Conservation (phyloP, 2,797 vertebrate species). For the Hylomyscus alleni region DNA sequence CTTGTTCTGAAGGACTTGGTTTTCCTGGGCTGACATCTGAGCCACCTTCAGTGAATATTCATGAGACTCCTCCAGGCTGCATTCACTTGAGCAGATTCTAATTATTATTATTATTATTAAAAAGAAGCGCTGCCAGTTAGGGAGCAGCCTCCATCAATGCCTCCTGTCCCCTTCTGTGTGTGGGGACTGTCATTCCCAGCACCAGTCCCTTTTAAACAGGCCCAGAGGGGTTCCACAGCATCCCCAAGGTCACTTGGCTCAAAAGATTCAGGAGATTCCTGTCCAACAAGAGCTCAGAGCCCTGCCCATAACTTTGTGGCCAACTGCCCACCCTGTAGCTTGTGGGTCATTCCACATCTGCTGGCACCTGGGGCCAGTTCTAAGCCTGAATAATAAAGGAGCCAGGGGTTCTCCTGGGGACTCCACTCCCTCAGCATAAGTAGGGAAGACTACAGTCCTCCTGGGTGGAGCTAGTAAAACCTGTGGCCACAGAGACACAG, state of each 20-base stretch:
- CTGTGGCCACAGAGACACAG: rapidly evolving
- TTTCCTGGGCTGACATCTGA: background rate
- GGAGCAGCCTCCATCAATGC: background rate
- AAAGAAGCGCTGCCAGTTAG: background rate
- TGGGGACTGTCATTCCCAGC: background rate
- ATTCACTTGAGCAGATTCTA: background rate
- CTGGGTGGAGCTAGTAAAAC: rapidly evolving
- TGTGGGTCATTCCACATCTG: background rate
- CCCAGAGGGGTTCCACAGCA: rapidly evolving
- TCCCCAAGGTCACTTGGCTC: background rate
- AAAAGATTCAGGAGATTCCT: background rate
- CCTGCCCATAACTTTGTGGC: background rate
- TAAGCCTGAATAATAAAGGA: background rate
- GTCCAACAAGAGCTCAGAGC: background rate
- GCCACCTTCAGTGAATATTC: background rate
- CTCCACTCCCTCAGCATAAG: rapidly evolving
- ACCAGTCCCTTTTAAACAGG: background rate
- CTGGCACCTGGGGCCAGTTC: background rate
- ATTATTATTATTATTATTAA: background rate
- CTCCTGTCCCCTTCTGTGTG: rapidly evolving
- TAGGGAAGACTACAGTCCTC: background rate
- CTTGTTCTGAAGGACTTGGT: rapidly evolving
- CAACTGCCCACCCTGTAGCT: background rate
- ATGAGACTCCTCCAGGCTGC: no score
- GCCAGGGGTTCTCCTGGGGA: background rate